Conservation (phyloP, 2,888 invertebrate genomes). For the Vesta saturnalis region DNA sequence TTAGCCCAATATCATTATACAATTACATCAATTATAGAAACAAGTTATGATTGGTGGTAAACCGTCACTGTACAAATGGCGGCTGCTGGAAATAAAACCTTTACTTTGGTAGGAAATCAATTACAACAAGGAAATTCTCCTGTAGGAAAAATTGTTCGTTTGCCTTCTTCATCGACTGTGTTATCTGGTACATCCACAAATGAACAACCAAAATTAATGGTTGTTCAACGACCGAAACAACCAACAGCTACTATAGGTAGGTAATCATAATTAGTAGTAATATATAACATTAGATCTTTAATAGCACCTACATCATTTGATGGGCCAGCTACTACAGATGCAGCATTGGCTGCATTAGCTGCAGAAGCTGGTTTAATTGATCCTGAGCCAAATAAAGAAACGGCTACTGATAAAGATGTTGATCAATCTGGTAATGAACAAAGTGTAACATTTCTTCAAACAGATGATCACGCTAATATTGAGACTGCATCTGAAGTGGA, state of each 20-base stretch:
- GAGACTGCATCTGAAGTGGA: slow-evolving; percentile 36
- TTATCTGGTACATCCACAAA: slow-evolving; percentile 50
- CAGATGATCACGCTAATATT: slow-evolving; percentile 20
- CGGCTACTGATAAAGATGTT: slow-evolving; percentile 34
- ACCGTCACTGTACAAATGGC: slow-evolving; percentile 79
- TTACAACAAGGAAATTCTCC: slow-evolving; percentile 30
- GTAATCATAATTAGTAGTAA: background rate
- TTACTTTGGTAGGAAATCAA: slow-evolving; percentile 65
- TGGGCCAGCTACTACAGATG: slow-evolving; percentile 70
- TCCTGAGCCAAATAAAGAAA: slow-evolving; percentile 56
- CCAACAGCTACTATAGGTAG: slow-evolving; percentile 67
- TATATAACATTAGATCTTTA: too few relatives aligned
- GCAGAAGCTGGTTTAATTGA: slow-evolving; percentile 71
- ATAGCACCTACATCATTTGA: slow-evolving; percentile 65
- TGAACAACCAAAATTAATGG: slow-evolving; percentile 62
- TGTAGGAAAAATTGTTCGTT: slow-evolving; percentile 57
- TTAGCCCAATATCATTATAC: slow-evolving; percentile 12
- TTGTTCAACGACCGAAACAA: slow-evolving; percentile 66
- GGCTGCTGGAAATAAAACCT: slow-evolving; percentile 69
- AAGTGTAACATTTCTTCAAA: slow-evolving; percentile 28
- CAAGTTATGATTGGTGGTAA: slow-evolving; percentile 76
- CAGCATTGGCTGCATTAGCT: slow-evolving; percentile 70
- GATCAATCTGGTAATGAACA: slow-evolving; percentile 27
- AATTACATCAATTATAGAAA: slow-evolving; percentile 60
- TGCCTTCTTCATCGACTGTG: slow-evolving; percentile 56